Evolutionary conservation across 2,888 invertebrate genomes (phyloP), one percentile per base, ranked within the genome.

Genomic region (Heterodera filipjevi): DNA sequence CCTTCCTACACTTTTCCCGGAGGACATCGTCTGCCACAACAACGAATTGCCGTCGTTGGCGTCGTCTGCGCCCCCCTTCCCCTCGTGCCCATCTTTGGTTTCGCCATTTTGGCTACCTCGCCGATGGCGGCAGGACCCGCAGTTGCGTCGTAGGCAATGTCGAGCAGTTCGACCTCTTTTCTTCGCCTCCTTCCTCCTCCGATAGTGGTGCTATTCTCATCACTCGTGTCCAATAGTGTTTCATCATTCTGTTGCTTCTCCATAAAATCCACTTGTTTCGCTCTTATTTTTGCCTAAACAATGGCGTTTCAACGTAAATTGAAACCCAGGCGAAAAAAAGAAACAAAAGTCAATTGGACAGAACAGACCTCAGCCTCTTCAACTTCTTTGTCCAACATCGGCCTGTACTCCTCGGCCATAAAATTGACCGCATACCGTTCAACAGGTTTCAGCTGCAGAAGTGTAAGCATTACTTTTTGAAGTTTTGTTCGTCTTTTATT

Each of bases 351-450:
- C n/a, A n/a, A n/a, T n/a, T n/a, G 33, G 33, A 44, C 30, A 10
- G 39, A 66, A 79, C 76, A 35, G 82, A 94, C 94, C 90, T 95
- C 95, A 27, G 95, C 96, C 66, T 93, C 94, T 22, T 93, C 93
- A 59, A 95, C 89, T 87, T 95, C 95, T 88, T 96, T 95, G 0
- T 94, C 94, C 22, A 92, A 91, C 87, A 92, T 92, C 27, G 93
- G 93, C 32, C 93, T 93, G 90, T 94, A 93, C 78, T 94, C 93
- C 85, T 93, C 93, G 91, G 98, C 98, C 85, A 97, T 93, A 89
- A 95, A 93, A 33, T 93, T 92, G 93, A 98, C 94, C 27, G 98
- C 98, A 91, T 96, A 98, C 77, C 94, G 93, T 91, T 99, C 98
- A 81, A 99, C 93, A 0, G 96, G 95, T 53, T 94, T 94, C 82